These are phyloP conservation scores for Spodoptera frugiperda DNA, from an alignment of 1,140 invertebrate species.

Conservation along the genomic window DNA sequence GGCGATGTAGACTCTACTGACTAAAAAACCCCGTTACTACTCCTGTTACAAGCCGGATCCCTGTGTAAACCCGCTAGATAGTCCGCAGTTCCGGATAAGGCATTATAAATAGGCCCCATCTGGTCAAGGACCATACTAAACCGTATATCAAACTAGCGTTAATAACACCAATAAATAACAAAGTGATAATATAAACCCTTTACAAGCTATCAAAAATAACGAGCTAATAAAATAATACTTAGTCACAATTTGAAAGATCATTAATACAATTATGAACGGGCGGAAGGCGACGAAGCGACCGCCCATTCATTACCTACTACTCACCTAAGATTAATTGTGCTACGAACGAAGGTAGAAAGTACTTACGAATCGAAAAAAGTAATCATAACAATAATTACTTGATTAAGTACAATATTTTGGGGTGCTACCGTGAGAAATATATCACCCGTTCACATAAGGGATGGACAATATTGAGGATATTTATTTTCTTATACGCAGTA, in stretches of 20 bases:
- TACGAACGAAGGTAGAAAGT: background rate
- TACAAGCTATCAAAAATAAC: background rate
- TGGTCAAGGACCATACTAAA: too few species aligned
- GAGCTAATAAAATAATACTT: background rate
- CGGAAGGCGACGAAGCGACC: conserved; percentile 9
- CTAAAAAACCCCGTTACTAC: too few species aligned
- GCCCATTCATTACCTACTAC: conserved; percentile 26
- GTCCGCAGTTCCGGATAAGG: too few species aligned
- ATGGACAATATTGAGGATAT: background rate
- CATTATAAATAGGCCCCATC: too few species aligned
- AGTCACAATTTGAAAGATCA: conserved; percentile 21
- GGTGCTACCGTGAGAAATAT: conserved; percentile 3
- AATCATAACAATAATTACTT: conserved; percentile 33
- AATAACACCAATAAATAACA: background rate
- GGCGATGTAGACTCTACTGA: too few species aligned
- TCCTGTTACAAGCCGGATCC: too few species aligned
- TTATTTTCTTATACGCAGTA: background rate
- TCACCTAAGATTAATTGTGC: conserved; percentile 25
- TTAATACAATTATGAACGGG: conserved; percentile 25
- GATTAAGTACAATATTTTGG: background rate
- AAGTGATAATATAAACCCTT: background rate
- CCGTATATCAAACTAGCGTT: too few species aligned
- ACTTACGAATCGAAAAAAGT: background rate
- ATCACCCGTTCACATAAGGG: background rate
- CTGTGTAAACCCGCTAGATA: too few species aligned